A percentile compares a stretch with the other conserved stretches of the same genome.
phyloP scores from a whole-genome alignment of 2,888 invertebrate species.

The Nomada ferruginata region DNA sequence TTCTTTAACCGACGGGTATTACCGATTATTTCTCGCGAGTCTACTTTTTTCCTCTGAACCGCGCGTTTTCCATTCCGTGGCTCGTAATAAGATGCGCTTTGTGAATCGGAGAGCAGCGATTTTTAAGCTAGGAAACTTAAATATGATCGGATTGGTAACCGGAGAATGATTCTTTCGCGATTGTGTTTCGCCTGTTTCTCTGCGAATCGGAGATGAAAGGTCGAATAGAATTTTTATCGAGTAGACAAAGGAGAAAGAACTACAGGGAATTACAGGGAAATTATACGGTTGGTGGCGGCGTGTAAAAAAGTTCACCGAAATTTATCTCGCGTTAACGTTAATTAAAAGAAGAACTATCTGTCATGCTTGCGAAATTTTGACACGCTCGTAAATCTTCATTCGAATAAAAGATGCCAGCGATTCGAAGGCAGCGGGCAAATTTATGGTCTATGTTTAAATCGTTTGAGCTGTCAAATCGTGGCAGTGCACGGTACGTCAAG shows the following conservation, averaged over 20 bases:
- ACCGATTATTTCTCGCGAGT: constrained; percentile 67
- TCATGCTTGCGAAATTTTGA: not conserved
- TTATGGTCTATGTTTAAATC: constrained; percentile 69
- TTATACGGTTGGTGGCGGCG: too few relatives aligned
- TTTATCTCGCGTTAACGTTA: too few relatives aligned
- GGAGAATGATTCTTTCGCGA: not conserved
- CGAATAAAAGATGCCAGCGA: constrained; percentile 34
- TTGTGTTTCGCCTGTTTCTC: too few relatives aligned
- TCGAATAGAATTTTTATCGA: too few relatives aligned
- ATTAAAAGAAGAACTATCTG: not conserved
- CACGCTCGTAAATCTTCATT: constrained; percentile 27
- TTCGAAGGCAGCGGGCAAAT: constrained; percentile 57
- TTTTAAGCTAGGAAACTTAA: constrained; percentile 35
- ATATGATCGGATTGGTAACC: constrained; percentile 8
- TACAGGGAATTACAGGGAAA: too few relatives aligned
- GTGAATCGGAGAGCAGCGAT: constrained; percentile 22
- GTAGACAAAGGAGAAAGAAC: too few relatives aligned
- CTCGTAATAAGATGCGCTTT: constrained; percentile 55
- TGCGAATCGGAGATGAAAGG: too few relatives aligned
- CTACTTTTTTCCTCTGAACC: constrained; percentile 45
- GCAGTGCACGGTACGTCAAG: constrained; percentile 61
- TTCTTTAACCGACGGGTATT: constrained; percentile 64
- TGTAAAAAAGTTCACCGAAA: too few relatives aligned
- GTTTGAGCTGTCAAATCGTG: constrained; percentile 57
- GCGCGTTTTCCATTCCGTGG: constrained; percentile 41